Conservation (phyloP, 1,140 invertebrate genomes). For the Venustaconcha ellipsiformis region DNA sequence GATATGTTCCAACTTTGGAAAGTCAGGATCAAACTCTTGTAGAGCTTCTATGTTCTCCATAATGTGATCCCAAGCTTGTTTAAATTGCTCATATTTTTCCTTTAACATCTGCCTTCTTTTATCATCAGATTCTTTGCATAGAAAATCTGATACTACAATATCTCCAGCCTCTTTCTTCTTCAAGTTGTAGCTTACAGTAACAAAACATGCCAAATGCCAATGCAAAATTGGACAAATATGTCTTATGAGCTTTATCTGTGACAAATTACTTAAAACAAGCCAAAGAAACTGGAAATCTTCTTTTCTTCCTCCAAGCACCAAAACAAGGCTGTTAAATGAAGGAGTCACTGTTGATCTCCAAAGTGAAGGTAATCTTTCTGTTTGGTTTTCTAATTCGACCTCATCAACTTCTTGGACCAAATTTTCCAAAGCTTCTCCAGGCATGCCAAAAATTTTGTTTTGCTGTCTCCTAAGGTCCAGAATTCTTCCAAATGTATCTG, state of each 20-base stretch:
- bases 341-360: conserved; percentile 7
- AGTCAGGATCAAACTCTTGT: not conserved
- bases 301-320: not conserved
- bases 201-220: conserved; percentile 11
- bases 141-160: conserved; percentile 5
- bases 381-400: not conserved
- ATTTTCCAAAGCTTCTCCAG: not conserved
- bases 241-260: not conserved
- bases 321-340: conserved; percentile 4
- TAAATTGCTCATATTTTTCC: conserved; percentile 15
- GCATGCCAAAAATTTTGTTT: conserved; percentile 4
- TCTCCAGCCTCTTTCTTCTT: conserved; percentile 11
- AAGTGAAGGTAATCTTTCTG: not conserved
- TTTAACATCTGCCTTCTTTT: not conserved
- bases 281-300: not conserved
- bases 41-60: not conserved
- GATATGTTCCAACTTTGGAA: not conserved
- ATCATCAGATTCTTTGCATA: not conserved
- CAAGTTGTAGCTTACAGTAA: conserved; percentile 4
- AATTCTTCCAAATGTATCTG: not conserved
- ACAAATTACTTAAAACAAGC: not conserved
- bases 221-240: conserved; percentile 10
- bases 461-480: not conserved
- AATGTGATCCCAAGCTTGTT: not conserved
- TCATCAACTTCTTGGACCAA: conserved; percentile 2